phyloP scores from a whole-genome alignment of 2,797 vertebrate genomes.

The Euphonia xanthogaster region DNA sequence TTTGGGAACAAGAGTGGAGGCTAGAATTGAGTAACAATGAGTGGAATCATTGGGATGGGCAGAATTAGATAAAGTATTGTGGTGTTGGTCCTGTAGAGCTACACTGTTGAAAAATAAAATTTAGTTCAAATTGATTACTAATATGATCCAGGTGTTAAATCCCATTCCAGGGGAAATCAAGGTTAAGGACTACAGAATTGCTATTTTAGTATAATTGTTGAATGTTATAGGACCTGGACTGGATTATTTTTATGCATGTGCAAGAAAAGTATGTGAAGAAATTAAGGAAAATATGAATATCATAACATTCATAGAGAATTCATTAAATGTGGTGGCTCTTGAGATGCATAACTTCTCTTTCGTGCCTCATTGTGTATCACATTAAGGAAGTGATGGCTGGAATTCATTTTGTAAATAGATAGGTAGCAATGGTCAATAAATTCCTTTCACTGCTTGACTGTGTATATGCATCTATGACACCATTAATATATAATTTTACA shows the following conservation, averaged over 20 bases:
- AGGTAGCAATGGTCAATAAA: constrained; percentile 31
- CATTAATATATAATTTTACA: not conserved
- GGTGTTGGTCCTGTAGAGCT: not conserved
- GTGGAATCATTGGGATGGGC: not conserved
- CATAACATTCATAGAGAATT: not conserved
- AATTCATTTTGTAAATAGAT: constrained; percentile 42
- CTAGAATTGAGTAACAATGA: not conserved
- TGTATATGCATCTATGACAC: not conserved
- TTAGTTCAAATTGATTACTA: not conserved
- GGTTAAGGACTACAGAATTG: not conserved
- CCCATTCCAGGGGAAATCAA: not conserved
- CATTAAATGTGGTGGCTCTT: not conserved
- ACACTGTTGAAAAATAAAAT: not conserved
- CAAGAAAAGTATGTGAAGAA: not conserved
- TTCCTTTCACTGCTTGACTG: not conserved
- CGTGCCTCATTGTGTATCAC: constrained; percentile 45
- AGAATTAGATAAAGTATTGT: not conserved
- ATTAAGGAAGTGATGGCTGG: constrained; percentile 33
- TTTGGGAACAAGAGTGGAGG: not conserved
- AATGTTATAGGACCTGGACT: not conserved
- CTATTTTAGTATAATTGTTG: not conserved
- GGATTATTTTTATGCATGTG: not conserved
- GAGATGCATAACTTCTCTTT: not conserved
- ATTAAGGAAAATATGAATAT: not conserved
- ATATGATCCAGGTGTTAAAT: not conserved